A percentile compares a stretch with the other conserved stretches of the same genome.
Conservation (phyloP, 2,113 vertebrate genomes). For the Danionella cerebrum region DNA sequence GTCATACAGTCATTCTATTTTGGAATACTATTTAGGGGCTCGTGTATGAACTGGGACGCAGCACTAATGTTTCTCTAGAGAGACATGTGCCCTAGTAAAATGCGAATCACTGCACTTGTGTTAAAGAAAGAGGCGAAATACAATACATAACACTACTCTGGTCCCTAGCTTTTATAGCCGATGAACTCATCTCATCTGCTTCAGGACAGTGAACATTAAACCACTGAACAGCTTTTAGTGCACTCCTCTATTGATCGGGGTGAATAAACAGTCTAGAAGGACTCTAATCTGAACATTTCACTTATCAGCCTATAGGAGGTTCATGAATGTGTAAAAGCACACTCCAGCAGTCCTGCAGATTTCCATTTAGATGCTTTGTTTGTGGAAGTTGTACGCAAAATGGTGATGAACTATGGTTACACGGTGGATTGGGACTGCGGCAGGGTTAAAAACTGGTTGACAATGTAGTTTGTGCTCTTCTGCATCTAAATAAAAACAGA, state of each 20-base stretch:
- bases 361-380: background rate
- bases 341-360: background rate
- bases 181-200: constrained; percentile 27
- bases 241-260: constrained; percentile 4
- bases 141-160: constrained; percentile 10
- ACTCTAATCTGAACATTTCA: constrained; percentile 1
- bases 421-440: too few relatives aligned
- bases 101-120: constrained; percentile 2
- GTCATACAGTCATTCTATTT: too few relatives aligned
- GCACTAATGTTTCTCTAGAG: constrained; percentile 28
- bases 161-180: constrained; percentile 29
- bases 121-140: constrained; percentile 22
- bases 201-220: constrained; percentile 25
- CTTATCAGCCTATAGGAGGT: constrained; percentile 8
- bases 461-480: too few relatives aligned
- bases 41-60: constrained; percentile 36
- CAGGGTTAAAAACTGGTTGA: too few relatives aligned
- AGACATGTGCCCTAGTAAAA: constrained; percentile 33
- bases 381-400: background rate
- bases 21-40: too few relatives aligned
- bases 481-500: too few relatives aligned
- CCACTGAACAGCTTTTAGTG: constrained; percentile 20
- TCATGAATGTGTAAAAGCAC: background rate
- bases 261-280: background rate
- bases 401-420: background rate